Base-by-base conservation (phyloP, 2,113 vertebrate species). In the Lynx canadensis region DNA sequence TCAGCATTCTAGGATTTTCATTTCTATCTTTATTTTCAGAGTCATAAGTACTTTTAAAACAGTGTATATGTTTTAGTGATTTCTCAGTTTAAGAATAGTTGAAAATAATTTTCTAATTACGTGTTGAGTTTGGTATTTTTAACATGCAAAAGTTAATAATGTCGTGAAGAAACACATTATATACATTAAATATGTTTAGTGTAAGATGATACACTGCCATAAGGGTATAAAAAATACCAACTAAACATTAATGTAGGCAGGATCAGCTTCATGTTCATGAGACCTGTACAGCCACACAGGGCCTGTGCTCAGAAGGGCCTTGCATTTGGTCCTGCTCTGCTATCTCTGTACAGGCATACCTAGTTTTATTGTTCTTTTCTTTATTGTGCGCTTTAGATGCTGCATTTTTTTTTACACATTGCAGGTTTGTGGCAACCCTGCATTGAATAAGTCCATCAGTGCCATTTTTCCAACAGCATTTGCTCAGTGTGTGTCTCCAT, bases 71-170 rank as follows among this genome's bases (percentile, higher is more conserved):
- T 60, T 76, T 84, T 63, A 76, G 25, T 31, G 33, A 82, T 52
- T 92, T 78, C 15, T 91, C 50, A 90, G 8, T 85, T 80, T 73
- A 41, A 88, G 38, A 31, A 78, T 25, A n/a, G 41, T 55, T 79
- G 27, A 69, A 91, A 83, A 71, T 69, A 25, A 71, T 14, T 71
- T 97, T 76, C 36, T 68, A 23, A 78, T 38, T 48, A 16, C 31
- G 89, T 29, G 31, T 6, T 16, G 41, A 60, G 16, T 52, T 89
- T 68, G 15, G 10, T 15, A 50, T 66, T 57, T 85, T 89, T 45
- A 66, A 95, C 29, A 38, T n/a, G 38, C 18, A 66, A 66, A 92
- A 38, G 52, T 31, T 66, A 89, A 69, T 55, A 69, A 11, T 36
- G 9, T 60, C 83, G 41, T 65, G 33, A 78, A 84, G 50, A 41